A percentile compares a stretch with the other conserved stretches of the same genome.
Evolutionary conservation across 2,888 invertebrate genomes (phyloP).

Genomic region (Hirtodrosophila alboralis): DNA sequence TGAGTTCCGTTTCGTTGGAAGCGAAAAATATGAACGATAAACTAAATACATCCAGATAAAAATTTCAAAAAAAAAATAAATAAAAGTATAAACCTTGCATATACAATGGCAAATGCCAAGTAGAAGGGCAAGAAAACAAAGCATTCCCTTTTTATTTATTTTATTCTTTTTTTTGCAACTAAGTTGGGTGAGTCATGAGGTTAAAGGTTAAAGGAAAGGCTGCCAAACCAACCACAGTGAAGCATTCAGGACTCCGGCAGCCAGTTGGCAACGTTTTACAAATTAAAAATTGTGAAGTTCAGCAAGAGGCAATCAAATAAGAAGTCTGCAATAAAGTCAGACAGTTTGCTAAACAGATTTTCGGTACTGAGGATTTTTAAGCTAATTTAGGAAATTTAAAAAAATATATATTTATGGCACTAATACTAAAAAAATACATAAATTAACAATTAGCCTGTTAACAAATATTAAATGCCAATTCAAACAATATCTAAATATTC

Average conservation of each 20-base stretch:
- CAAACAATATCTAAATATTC: no score
- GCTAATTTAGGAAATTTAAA: no score
- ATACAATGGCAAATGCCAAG: slow-evolving; percentile 41
- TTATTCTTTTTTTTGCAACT: slow-evolving; percentile 48
- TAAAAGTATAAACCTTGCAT: slow-evolving; percentile 15
- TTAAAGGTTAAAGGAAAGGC: slow-evolving; percentile 33
- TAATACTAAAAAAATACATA: no score
- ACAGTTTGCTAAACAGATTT: no score
- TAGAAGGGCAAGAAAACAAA: slow-evolving; percentile 30
- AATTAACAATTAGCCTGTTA: no score
- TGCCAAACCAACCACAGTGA: slow-evolving; percentile 26
- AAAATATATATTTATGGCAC: no score
- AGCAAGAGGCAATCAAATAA: slow-evolving; percentile 25
- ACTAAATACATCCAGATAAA: slow-evolving; percentile 69
- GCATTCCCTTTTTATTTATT: slow-evolving; percentile 37
- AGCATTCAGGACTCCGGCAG: slow-evolving; percentile 19
- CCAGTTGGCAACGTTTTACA: slow-evolving; percentile 45
- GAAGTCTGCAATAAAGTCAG: slow-evolving; percentile 16
- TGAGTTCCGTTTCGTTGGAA: slow-evolving; percentile 78
- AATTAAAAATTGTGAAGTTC: slow-evolving; percentile 60
- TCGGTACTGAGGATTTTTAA: no score
- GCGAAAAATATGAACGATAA: slow-evolving; percentile 76
- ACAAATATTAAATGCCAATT: no score
- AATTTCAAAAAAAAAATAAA: slow-evolving; percentile 14
- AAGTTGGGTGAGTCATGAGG: slow-evolving; percentile 11